A percentile compares a stretch with the other conserved stretches of the same genome.
phyloP scores from a whole-genome alignment of 35 echinoderm and acorn worm species.

The Nesometra sesokonis region DNA sequence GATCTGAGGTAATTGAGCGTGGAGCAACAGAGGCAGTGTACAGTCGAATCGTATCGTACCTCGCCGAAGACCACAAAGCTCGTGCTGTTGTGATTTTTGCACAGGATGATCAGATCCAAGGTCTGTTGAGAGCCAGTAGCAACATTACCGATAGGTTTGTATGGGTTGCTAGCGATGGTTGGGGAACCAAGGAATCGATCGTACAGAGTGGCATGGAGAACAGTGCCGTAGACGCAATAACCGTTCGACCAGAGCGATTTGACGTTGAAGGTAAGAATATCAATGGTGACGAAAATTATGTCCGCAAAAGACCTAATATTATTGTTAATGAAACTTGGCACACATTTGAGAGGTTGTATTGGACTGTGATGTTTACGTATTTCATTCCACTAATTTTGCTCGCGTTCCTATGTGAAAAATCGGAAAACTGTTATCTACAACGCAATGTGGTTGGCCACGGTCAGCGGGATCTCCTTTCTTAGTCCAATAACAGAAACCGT shows the following conservation, averaged over 20 bases:
- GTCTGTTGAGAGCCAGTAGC: conserved; percentile 49
- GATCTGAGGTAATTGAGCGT: conserved; percentile 47
- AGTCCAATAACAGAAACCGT: too few species aligned
- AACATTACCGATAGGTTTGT: conserved; percentile 58
- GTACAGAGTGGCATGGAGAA: conserved; percentile 36
- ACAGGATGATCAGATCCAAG: conserved; percentile 59
- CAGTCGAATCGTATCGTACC: conserved; percentile 56
- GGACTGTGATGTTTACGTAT: too few species aligned
- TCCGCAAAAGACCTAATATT: too few species aligned
- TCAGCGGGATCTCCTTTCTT: too few species aligned
- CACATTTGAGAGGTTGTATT: too few species aligned
- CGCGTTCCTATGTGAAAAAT: too few species aligned
- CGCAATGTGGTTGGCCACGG: too few species aligned
- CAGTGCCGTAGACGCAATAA: conserved; percentile 85
- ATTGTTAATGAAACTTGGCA: too few species aligned
- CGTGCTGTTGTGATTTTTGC: conserved; percentile 67
- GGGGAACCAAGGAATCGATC: conserved; percentile 77
- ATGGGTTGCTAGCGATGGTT: conserved; percentile 92
- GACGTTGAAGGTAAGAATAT: neutral
- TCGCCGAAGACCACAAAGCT: conserved; percentile 34
- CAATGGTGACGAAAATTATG: too few species aligned
- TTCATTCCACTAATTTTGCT: too few species aligned
- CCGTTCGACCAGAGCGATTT: conserved; percentile 43
- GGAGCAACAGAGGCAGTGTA: conserved; percentile 53
- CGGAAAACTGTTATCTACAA: too few species aligned